Conservation (phyloP, 1,140 invertebrate species). For the Euglossa dilemma region DNA sequence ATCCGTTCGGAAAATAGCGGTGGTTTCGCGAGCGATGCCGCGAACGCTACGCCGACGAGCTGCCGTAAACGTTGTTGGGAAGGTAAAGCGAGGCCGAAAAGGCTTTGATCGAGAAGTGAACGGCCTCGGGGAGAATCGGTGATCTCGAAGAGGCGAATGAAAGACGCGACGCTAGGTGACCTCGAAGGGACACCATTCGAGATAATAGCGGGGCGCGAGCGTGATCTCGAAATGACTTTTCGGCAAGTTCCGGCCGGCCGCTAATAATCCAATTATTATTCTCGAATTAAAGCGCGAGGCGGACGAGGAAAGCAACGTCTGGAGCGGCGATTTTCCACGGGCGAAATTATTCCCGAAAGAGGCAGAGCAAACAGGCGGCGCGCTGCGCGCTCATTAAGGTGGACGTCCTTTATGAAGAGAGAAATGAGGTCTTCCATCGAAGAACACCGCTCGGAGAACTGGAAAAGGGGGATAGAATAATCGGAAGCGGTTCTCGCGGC, state of each 20-base stretch:
- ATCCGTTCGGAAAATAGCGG: too few relatives aligned
- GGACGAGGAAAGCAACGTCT: neutral
- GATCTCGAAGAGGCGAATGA: too few relatives aligned
- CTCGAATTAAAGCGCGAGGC: neutral
- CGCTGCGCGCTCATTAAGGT: conserved; percentile 35
- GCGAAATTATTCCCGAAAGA: conserved; percentile 42
- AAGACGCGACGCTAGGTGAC: too few relatives aligned
- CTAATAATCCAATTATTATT: conserved; percentile 35
- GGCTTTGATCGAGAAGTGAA: too few relatives aligned
- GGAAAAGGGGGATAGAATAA: conserved; percentile 60
- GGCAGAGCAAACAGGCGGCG: conserved; percentile 1
- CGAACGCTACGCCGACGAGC: too few relatives aligned
- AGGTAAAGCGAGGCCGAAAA: too few relatives aligned
- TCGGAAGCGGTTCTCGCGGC: conserved; percentile 36
- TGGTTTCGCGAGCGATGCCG: too few relatives aligned
- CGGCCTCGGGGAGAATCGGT: too few relatives aligned
- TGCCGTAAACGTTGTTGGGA: too few relatives aligned
- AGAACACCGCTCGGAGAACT: conserved; percentile 7
- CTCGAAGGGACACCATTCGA: too few relatives aligned
- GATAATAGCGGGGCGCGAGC: too few relatives aligned
- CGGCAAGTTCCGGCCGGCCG: neutral
- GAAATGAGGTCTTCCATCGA: conserved; percentile 52
- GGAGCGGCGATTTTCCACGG: neutral
- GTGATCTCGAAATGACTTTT: neutral
- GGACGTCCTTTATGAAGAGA: conserved; percentile 39